These are phyloP conservation scores for Gnathonemus longibarbis DNA, from an alignment of 2,113 vertebrate genomes.

Conservation along the genomic window DNA sequence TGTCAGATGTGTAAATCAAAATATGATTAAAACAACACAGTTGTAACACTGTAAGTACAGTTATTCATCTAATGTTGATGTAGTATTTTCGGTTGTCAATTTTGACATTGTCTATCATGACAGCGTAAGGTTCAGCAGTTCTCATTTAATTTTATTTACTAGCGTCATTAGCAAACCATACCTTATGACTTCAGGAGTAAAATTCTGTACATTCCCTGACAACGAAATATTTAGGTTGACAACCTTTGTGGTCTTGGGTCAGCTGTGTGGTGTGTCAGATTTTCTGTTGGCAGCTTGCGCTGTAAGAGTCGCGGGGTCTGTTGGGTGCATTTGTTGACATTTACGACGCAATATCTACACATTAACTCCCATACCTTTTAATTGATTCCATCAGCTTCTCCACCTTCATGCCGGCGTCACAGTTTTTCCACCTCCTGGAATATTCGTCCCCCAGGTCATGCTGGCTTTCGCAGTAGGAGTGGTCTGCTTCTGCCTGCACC, in stretches of 20 bases:
- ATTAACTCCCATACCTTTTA: background rate
- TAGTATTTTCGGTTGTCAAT: background rate
- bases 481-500: background rate
- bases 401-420: background rate
- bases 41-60: background rate
- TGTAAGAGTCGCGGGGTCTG: background rate
- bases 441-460: background rate
- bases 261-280: background rate
- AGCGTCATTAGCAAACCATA: background rate
- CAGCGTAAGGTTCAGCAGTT: too few species aligned
- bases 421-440: background rate
- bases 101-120: background rate
- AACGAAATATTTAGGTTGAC: conserved; percentile 24
- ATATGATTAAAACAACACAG: background rate
- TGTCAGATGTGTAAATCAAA: background rate
- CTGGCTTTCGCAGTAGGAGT: background rate
- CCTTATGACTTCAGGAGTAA: background rate
- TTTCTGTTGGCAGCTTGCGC: background rate
- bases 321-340: background rate
- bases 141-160: background rate
- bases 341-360: background rate
- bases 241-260: background rate
- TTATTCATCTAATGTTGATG: background rate
- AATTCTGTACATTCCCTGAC: conserved; percentile 11
- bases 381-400: background rate